Percentiles rank a stretch among this genome's conserved stretches.
Evolutionary conservation across 2,113 vertebrate species (phyloP).

Genomic region (Nansenia antarctica): DNA sequence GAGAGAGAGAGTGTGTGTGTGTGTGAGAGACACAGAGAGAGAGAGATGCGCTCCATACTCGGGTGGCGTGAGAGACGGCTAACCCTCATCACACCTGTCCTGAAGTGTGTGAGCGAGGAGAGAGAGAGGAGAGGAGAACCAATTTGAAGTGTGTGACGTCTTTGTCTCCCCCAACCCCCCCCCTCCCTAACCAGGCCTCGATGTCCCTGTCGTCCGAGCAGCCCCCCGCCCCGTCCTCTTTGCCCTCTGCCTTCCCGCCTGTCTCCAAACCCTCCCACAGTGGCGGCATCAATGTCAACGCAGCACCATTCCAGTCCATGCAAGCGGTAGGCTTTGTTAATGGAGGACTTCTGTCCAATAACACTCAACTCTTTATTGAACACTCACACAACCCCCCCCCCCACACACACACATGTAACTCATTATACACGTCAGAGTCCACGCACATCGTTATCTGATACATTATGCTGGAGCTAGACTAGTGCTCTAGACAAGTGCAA

Average conservation of each 20-base stretch:
- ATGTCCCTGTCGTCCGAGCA: constrained; percentile 90
- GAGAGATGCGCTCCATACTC: too few relatives aligned
- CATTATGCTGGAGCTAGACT: not conserved
- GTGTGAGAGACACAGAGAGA: too few relatives aligned
- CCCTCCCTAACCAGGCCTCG: constrained; percentile 75
- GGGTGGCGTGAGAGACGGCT: not conserved
- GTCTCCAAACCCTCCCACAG: constrained; percentile 92
- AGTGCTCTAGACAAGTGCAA: not conserved
- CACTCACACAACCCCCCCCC: not conserved
- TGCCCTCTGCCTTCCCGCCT: constrained; percentile 91
- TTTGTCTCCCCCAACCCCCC: constrained; percentile 10
- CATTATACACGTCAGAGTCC: too few relatives aligned
- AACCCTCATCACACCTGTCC: constrained; percentile 2
- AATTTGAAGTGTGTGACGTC: constrained; percentile 2
- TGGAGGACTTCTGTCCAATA: not conserved
- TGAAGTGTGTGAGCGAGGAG: constrained; percentile 16
- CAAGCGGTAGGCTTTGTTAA: constrained; percentile 85
- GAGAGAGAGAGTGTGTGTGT: not conserved
- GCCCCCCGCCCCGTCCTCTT: constrained; percentile 83
- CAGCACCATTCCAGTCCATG: constrained; percentile 99
- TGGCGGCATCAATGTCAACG: constrained; percentile 97
- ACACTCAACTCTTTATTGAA: not conserved
- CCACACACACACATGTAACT: not conserved
- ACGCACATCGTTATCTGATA: too few relatives aligned
- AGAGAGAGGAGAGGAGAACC: too few relatives aligned